A percentile compares a stretch with the other conserved stretches of the same genome.
These are phyloP conservation scores for Icerya purchasi DNA, from an alignment of 2,888 invertebrate genomes.

Conservation along the genomic window DNA sequence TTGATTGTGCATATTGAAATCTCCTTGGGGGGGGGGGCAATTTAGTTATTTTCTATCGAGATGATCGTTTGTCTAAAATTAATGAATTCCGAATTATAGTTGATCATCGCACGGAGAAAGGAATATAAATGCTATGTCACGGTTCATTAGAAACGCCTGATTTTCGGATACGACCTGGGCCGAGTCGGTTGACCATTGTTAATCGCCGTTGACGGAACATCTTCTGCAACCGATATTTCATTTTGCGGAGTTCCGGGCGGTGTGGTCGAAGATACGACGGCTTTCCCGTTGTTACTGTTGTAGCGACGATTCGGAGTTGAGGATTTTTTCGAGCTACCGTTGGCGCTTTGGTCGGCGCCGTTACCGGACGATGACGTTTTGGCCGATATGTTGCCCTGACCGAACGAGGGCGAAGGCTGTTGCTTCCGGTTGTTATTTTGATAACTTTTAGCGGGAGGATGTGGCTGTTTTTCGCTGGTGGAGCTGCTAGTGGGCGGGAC, in stretches of 20 bases:
- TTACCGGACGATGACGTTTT: neutral
- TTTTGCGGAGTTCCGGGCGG: neutral
- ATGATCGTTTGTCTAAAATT: too few species aligned
- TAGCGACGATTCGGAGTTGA: conserved; percentile 1
- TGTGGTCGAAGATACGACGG: neutral
- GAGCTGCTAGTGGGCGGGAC: neutral
- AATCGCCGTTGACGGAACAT: neutral
- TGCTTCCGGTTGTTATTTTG: neutral
- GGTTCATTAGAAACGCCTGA: neutral
- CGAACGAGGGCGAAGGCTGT: neutral
- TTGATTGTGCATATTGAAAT: too few species aligned
- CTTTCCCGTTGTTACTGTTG: conserved; percentile 1
- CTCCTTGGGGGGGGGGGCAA: too few species aligned
- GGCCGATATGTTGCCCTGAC: neutral
- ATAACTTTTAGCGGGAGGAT: neutral
- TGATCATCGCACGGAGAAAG: too few species aligned
- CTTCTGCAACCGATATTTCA: conserved; percentile 5
- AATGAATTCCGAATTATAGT: too few species aligned
- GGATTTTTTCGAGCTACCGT: conserved; percentile 5
- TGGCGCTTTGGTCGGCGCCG: neutral
- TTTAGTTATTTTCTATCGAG: too few species aligned
- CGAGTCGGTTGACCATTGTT: neutral
- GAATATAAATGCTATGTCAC: too few species aligned
- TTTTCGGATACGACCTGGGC: conserved; percentile 3
- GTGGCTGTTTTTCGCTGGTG: neutral